Base-by-base conservation (phyloP, 2,888 invertebrate species). In the Chironomus tentans region DNA sequence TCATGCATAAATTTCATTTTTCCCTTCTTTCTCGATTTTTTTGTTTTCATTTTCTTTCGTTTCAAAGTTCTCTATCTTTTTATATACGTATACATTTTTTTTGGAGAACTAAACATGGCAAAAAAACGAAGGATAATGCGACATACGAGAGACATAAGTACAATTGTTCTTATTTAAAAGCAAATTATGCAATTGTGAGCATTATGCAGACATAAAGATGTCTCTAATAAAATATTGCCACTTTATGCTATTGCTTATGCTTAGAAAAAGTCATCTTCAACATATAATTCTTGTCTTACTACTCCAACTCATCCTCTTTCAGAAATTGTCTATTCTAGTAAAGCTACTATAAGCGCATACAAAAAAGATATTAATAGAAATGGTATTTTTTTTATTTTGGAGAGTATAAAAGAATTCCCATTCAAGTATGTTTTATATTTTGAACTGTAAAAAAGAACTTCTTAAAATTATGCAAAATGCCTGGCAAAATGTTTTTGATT, bases 161-260 rank as follows among this genome's bases (percentile, higher is more conserved):
- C 70, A 21, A 70, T 61, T 71, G 61, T 71, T 61, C 71, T 71
- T 71, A 50, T 71, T 71, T 71, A 71, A 70, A 71, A 71, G 71
- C 71, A 71, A 71, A 71, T 71, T 71, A 71, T 71, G 71, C 71
- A 71, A 71, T 71, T 71, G 71, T 71, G 71, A 71, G 28, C 71
- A 71, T 71, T 56, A 70, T 70, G 38, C 70, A 56, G 70, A 70
- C 70, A 70, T 70, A 70, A 71, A 71, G 71, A 71, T 71, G 71
- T 71, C 71, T 50, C 38, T 56, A 56, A 56, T 71, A 71, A 71
- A 71, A 71, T 71, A 71, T 71, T 71, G 56, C 56, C 56, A 18
- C 56, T 56, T 56, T 56, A 18, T 56, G 56, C 56, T 56, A 56
- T 56, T 56, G 56, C 56, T 18, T 56, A 15, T 56, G 56, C 56